Conservation (phyloP, 2,113 vertebrate species). For the Hippocampus zosterae region DNA sequence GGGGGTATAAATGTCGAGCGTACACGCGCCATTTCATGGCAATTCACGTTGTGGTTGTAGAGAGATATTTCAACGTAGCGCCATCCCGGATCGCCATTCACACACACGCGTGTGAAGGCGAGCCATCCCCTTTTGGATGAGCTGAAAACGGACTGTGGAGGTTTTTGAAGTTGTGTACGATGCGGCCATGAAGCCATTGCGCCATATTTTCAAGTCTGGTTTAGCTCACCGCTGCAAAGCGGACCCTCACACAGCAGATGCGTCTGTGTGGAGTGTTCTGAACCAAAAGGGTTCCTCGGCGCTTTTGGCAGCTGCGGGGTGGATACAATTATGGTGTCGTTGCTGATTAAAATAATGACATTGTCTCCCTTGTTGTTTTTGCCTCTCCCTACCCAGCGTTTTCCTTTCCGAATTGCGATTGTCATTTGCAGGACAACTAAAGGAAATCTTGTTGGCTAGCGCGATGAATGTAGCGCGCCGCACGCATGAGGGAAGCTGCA, state of each 20-base stretch:
- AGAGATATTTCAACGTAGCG: not conserved
- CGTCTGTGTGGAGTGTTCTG: conserved; percentile 37
- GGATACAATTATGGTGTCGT: conserved; percentile 34
- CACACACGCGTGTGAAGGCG: not conserved
- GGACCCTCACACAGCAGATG: conserved; percentile 3
- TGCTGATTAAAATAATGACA: conserved; percentile 29
- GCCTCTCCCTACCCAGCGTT: too few relatives aligned
- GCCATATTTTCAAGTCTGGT: not conserved
- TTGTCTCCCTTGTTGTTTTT: conserved; percentile 13
- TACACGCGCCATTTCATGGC: not conserved
- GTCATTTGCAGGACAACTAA: too few relatives aligned
- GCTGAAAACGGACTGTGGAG: not conserved
- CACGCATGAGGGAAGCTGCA: conserved; percentile 26
- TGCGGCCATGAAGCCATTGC: not conserved
- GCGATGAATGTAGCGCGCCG: conserved; percentile 28
- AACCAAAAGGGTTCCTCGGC: conserved; percentile 44
- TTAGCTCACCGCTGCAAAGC: not conserved
- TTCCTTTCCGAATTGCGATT: too few relatives aligned
- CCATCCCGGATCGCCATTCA: not conserved
- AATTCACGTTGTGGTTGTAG: not conserved
- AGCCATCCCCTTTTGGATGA: not conserved
- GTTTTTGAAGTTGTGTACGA: not conserved
- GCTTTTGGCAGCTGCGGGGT: not conserved
- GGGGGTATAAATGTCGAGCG: conserved; percentile 6
- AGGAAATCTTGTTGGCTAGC: conserved; percentile 15